These are phyloP conservation scores for Deroplatys truncata DNA, from an alignment of 2,888 invertebrate genomes.

Conservation along the genomic window DNA sequence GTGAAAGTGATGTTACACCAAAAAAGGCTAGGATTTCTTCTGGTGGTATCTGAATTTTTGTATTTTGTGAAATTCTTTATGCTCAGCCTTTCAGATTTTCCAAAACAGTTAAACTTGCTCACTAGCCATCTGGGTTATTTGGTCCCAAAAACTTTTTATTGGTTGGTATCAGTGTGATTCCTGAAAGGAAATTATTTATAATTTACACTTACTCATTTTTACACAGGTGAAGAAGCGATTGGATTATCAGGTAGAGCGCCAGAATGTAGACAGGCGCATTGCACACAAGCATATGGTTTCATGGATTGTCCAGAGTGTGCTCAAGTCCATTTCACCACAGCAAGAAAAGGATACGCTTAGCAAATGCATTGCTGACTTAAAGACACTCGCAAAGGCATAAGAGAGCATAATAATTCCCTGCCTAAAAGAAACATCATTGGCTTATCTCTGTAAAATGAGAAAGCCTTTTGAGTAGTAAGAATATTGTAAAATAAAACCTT, in stretches of 20 bases:
- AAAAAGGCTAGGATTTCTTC: too few relatives aligned
- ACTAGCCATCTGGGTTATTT: too few relatives aligned
- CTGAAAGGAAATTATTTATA: not conserved
- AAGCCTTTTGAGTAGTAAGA: not conserved
- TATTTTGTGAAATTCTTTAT: too few relatives aligned
- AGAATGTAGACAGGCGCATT: constrained; percentile 76
- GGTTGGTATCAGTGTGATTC: too few relatives aligned
- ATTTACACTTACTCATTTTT: not conserved
- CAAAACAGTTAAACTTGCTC: too few relatives aligned
- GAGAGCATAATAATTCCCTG: not conserved
- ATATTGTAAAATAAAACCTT: not conserved
- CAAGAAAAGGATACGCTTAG: constrained; percentile 88
- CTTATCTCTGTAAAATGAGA: not conserved
- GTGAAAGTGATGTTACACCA: too few relatives aligned
- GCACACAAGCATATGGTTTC: constrained; percentile 91
- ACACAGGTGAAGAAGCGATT: constrained; percentile 74
- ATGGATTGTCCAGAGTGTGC: constrained; percentile 84
- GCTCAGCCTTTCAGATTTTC: too few relatives aligned
- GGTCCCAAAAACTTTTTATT: too few relatives aligned
- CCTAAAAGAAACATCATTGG: not conserved
- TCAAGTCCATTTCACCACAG: constrained; percentile 85
- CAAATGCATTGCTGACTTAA: constrained; percentile 84
- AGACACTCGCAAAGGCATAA: constrained; percentile 56
- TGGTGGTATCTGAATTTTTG: too few relatives aligned
- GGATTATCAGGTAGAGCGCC: constrained; percentile 89